Conservation (phyloP, 2,113 vertebrate species). For the Elgaria multicarinata region DNA sequence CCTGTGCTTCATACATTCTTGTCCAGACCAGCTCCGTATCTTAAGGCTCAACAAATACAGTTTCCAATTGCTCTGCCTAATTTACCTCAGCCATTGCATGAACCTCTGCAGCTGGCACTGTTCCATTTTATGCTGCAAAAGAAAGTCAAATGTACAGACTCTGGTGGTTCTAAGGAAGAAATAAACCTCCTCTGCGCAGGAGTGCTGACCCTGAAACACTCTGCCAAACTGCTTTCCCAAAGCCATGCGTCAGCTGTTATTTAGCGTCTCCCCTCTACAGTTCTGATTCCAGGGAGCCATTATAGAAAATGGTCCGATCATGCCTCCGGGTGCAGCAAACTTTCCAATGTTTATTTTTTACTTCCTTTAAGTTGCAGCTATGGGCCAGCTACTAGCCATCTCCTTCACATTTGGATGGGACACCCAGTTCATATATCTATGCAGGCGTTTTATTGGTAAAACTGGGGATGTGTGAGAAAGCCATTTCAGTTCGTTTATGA, state of each 20-base stretch:
- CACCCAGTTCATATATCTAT: neutral
- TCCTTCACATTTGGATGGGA: neutral
- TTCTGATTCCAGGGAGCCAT: neutral
- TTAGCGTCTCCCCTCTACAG: neutral
- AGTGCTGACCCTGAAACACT: neutral
- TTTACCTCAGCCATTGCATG: neutral
- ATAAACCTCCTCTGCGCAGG: neutral
- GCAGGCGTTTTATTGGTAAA: neutral
- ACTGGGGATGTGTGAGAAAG: neutral
- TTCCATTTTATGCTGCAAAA: rapidly evolving
- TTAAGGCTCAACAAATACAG: neutral
- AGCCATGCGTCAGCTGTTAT: neutral
- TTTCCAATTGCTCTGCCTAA: neutral
- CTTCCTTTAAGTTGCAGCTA: neutral
- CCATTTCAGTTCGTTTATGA: too few relatives aligned
- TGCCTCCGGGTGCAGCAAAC: neutral
- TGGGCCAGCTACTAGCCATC: neutral
- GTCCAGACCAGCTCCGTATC: neutral
- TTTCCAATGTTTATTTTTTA: neutral
- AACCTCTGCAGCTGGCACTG: neutral
- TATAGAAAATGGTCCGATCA: neutral
- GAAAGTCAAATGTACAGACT: neutral
- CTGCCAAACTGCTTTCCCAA: neutral
- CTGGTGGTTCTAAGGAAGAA: neutral
- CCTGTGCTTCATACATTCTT: neutral